Evolutionary conservation across 2,113 vertebrate species (phyloP).

Genomic region (Colius striatus): DNA sequence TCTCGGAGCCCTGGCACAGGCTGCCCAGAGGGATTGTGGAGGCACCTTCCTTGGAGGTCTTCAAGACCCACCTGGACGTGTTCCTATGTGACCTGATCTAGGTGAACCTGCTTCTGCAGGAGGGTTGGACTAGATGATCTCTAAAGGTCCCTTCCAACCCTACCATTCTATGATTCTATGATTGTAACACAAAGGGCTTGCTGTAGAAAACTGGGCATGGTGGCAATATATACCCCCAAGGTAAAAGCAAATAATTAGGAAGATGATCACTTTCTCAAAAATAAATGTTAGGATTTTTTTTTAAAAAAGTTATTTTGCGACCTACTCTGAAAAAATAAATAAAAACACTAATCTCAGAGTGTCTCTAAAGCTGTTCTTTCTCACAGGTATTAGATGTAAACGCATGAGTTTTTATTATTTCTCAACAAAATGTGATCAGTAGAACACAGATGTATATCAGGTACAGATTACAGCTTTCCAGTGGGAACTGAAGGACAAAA

Average conservation of each 20-base stretch:
- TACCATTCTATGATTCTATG: too few relatives aligned
- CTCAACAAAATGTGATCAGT: neutral
- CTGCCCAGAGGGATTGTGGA: too few relatives aligned
- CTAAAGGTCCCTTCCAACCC: too few relatives aligned
- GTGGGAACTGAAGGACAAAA: neutral
- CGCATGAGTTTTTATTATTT: neutral
- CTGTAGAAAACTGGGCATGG: rapidly evolving
- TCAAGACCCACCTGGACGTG: too few relatives aligned
- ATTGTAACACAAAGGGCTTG: neutral
- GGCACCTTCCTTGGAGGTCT: too few relatives aligned
- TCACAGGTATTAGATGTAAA: neutral
- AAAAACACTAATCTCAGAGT: neutral
- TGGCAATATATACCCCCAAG: neutral
- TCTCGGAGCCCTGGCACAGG: too few relatives aligned
- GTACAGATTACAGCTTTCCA: neutral
- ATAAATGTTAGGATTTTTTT: neutral
- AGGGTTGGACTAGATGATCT: too few relatives aligned
- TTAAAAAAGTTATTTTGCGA: neutral
- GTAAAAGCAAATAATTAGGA: neutral
- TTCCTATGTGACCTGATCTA: too few relatives aligned
- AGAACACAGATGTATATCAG: neutral
- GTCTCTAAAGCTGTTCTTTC: neutral
- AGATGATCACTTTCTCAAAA: neutral
- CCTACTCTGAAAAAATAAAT: neutral
- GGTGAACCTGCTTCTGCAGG: too few relatives aligned